Evolutionary conservation across 1,140 invertebrate genomes (phyloP).

Genomic region (Potamilus streckersoni): DNA sequence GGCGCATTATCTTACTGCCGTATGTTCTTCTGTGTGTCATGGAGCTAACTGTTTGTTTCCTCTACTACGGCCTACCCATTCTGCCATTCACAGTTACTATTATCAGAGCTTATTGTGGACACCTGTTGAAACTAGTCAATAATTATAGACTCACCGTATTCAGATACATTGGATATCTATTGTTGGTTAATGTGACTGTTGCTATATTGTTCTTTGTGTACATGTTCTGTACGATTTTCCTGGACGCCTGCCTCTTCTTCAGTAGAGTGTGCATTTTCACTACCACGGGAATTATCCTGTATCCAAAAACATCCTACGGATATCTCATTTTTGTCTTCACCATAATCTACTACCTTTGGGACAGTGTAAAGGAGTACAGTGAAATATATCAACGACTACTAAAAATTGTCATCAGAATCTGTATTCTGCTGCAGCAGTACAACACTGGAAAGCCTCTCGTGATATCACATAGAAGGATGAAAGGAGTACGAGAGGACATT

Average conservation of each 20-base stretch:
- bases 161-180: neutral
- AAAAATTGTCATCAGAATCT: neutral
- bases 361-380: constrained; percentile 7
- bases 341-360: constrained; percentile 15
- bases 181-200: neutral
- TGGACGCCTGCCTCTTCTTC: constrained; percentile 18
- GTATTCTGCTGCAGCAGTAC: neutral
- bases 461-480: neutral
- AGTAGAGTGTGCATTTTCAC: constrained; percentile 9
- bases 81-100: constrained; percentile 6
- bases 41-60: constrained; percentile 1
- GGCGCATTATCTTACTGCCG: neutral
- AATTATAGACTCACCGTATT: neutral
- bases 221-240: constrained; percentile 22
- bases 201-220: constrained; percentile 13
- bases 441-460: constrained; percentile 4
- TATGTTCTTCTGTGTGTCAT: constrained; percentile 5
- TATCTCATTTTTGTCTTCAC: constrained; percentile 16
- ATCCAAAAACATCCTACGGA: constrained; percentile 17
- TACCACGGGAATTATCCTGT: constrained; percentile 15
- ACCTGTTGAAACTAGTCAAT: neutral
- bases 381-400: constrained; percentile 4
- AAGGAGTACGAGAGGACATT: constrained; percentile 2
- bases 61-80: constrained; percentile 11
- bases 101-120: constrained; percentile 14